phyloP scores from a whole-genome alignment of 2,888 invertebrate species.

The Cynaeus angustus region DNA sequence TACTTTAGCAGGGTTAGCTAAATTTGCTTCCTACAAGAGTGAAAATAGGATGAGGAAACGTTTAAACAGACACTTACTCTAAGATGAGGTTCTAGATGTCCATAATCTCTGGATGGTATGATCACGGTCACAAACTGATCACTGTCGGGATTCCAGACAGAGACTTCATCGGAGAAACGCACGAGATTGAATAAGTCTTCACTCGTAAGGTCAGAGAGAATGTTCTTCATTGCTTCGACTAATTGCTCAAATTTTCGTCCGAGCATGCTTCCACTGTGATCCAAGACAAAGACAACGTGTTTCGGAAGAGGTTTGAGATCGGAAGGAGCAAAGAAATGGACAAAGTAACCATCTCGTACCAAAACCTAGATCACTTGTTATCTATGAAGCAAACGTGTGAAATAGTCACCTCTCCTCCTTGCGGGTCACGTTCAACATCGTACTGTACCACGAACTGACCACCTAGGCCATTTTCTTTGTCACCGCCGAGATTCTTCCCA shows the following conservation, averaged over 20 bases:
- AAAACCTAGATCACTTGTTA: slow-evolving; percentile 68
- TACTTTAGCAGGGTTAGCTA: slow-evolving; percentile 73
- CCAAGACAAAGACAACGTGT: slow-evolving; percentile 81
- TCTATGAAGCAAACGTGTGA: not conserved
- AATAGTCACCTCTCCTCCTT: slow-evolving; percentile 69
- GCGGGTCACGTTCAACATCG: slow-evolving; percentile 76
- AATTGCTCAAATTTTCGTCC: slow-evolving; percentile 79
- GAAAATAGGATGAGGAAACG: not conserved
- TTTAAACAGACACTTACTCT: slow-evolving; percentile 31
- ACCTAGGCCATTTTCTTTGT: slow-evolving; percentile 71
- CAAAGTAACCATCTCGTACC: slow-evolving; percentile 81
- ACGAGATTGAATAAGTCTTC: slow-evolving; percentile 80
- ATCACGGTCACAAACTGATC: not conserved
- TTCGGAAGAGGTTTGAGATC: slow-evolving; percentile 76
- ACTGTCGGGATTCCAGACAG: slow-evolving; percentile 73
- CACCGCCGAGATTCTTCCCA: slow-evolving; percentile 63
- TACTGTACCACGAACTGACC: slow-evolving; percentile 81
- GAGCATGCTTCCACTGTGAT: slow-evolving; percentile 83
- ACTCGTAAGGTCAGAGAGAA: slow-evolving; percentile 75
- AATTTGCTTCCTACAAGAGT: slow-evolving; percentile 54
- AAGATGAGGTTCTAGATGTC: slow-evolving; percentile 42
- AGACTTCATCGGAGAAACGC: slow-evolving; percentile 74
- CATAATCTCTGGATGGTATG: slow-evolving; percentile 29
- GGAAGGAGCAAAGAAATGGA: slow-evolving; percentile 81
- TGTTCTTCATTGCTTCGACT: slow-evolving; percentile 78